These are phyloP conservation scores for Lagorchestes hirsutus DNA, from an alignment of 2,797 vertebrate species.

Conservation along the genomic window DNA sequence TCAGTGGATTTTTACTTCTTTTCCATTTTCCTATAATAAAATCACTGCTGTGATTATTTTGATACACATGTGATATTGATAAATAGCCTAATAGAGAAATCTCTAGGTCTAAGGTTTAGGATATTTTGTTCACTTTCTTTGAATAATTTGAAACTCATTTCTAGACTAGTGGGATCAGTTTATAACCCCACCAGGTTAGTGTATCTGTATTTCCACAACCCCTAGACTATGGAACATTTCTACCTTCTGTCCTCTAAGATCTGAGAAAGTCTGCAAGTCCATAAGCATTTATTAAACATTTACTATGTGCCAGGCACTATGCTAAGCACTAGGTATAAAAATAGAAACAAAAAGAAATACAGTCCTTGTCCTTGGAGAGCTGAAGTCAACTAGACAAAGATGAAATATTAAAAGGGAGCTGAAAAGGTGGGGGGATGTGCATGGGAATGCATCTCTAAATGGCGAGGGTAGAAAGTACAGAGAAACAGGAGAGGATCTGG, in stretches of 20 bases:
- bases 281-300: too few species aligned
- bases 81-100: neutral
- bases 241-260: too few species aligned
- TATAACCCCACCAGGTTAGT: too few species aligned
- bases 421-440: neutral
- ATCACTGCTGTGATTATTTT: neutral
- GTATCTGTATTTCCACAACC: too few species aligned
- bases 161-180: neutral
- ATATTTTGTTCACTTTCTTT: neutral
- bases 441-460: neutral
- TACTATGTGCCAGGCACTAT: neutral
- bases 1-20: neutral
- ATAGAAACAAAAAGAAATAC: neutral
- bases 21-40: neutral
- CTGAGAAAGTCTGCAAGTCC: too few species aligned
- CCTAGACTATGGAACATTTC: too few species aligned
- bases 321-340: neutral
- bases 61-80: neutral
- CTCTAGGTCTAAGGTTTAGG: neutral
- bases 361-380: neutral
- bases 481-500: neutral
- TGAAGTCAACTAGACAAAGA: neutral
- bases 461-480: neutral
- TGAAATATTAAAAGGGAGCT: neutral
- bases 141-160: neutral